Evolutionary conservation across 1,140 invertebrate genomes (phyloP).

Genomic region (Drosophila kurseongensis): DNA sequence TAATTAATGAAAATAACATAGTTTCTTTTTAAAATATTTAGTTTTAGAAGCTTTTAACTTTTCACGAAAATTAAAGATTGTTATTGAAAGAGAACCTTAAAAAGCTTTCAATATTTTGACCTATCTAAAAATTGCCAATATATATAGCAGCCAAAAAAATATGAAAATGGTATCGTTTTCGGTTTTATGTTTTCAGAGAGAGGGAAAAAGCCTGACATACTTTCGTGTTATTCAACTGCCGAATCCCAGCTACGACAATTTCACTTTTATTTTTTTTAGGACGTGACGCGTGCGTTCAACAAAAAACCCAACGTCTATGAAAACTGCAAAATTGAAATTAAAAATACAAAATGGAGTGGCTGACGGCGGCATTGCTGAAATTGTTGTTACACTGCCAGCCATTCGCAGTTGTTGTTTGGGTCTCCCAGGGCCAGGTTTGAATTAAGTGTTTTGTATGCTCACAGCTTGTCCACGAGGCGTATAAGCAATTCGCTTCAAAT

Average conservation of each 20-base stretch:
- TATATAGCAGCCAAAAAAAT: background rate
- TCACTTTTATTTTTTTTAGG: conserved; percentile 65
- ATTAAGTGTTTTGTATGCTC: conserved; percentile 66
- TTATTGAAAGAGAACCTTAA: too few relatives aligned
- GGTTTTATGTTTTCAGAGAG: conserved; percentile 3
- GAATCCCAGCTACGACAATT: conserved; percentile 55
- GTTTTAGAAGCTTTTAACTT: too few relatives aligned
- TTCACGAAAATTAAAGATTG: too few relatives aligned
- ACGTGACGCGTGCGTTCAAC: conserved; percentile 60
- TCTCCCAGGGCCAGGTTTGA: conserved; percentile 55
- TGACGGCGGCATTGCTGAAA: conserved; percentile 30
- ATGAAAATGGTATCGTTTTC: conserved; percentile 1
- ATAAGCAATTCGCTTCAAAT: conserved; percentile 66
- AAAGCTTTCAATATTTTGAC: too few relatives aligned
- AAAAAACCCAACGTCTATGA: conserved; percentile 17
- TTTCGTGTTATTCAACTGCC: conserved; percentile 75
- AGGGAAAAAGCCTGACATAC: conserved; percentile 51
- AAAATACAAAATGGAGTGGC: conserved; percentile 59
- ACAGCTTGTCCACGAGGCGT: conserved; percentile 46
- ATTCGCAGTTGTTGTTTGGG: conserved; percentile 24
- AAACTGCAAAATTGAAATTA: conserved; percentile 63
- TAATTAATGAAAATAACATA: too few relatives aligned
- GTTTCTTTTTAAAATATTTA: too few relatives aligned
- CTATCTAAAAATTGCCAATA: too few relatives aligned
- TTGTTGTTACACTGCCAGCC: conserved; percentile 32